A percentile compares a stretch with the other conserved stretches of the same genome.
These are phyloP conservation scores for Marasmarcha lunaedactyla DNA, from an alignment of 2,888 invertebrate species.

Conservation along the genomic window DNA sequence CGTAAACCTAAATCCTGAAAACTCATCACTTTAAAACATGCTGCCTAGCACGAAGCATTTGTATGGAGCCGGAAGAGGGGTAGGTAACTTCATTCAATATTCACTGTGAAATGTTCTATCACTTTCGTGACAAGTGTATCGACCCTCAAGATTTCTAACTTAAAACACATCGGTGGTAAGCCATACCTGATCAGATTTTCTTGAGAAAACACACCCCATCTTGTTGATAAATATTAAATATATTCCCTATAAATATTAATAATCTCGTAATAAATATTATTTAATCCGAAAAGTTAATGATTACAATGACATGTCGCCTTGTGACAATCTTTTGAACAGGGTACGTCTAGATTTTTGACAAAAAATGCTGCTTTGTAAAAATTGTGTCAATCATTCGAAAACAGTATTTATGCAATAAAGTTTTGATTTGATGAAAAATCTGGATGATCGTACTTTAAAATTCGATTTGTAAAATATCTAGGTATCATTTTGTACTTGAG, in stretches of 20 bases:
- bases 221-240: conserved; percentile 22
- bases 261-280: conserved; percentile 27
- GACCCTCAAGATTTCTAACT: no score
- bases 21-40: no score
- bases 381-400: neutral
- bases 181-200: conserved; percentile 30
- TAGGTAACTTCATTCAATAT: no score
- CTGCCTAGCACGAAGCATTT: no score
- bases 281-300: conserved; percentile 30
- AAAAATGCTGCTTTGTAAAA: conserved; percentile 25
- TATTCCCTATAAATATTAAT: conserved; percentile 24
- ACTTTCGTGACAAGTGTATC: no score
- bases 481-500: no score
- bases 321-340: conserved; percentile 42
- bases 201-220: conserved; percentile 58
- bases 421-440: neutral
- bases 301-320: conserved; percentile 55
- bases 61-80: no score
- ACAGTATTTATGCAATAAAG: neutral
- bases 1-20: no score
- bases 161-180: no score
- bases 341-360: conserved; percentile 47
- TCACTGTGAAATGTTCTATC: no score
- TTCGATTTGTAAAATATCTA: no score
- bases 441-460: conserved; percentile 1